Evolutionary conservation across 2,113 vertebrate species (phyloP).

Genomic region (Leucopsar rothschildi): DNA sequence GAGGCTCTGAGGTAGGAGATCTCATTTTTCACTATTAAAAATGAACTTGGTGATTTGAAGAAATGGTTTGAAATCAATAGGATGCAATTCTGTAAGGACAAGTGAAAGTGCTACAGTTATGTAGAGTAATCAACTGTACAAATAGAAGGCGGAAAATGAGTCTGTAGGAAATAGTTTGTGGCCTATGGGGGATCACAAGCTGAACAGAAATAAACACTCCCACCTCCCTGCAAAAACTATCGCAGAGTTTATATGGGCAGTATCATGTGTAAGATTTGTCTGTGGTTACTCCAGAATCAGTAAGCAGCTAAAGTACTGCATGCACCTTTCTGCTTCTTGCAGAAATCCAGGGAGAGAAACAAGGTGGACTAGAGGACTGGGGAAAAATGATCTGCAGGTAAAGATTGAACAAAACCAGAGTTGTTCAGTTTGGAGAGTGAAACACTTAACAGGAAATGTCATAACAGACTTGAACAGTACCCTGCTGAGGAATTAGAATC

Average conservation of each 20-base stretch:
- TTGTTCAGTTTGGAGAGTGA: background rate
- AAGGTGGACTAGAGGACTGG: background rate
- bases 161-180: background rate
- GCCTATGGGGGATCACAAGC: background rate
- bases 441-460: constrained; percentile 5
- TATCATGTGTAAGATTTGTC: background rate
- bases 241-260: background rate
- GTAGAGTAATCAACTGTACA: constrained; percentile 29
- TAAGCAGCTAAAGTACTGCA: background rate
- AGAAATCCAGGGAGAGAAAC: background rate
- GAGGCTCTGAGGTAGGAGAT: background rate
- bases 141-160: constrained; percentile 23
- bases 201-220: background rate
- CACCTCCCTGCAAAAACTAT: background rate
- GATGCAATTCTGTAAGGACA: constrained; percentile 26
- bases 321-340: background rate
- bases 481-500: background rate
- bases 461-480: background rate
- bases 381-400: constrained; percentile 11
- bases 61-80: constrained; percentile 36
- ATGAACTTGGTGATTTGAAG: constrained; percentile 1
- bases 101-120: constrained; percentile 2
- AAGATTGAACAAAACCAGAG: background rate
- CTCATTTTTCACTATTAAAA: constrained; percentile 49
- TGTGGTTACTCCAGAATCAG: background rate